These are phyloP conservation scores for Xestia sexstrigata DNA, from an alignment of 2,888 invertebrate species.

Conservation along the genomic window DNA sequence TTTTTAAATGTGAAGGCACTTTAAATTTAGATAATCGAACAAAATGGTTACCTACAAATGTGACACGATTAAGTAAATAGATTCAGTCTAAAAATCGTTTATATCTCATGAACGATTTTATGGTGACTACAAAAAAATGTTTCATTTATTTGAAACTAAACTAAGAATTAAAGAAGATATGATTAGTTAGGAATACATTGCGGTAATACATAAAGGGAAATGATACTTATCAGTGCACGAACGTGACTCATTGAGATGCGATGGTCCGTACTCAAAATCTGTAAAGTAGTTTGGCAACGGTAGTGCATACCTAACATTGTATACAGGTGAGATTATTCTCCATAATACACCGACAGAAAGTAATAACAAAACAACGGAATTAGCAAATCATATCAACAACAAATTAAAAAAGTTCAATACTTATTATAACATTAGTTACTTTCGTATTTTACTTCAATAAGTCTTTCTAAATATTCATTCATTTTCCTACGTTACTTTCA, in stretches of 20 bases:
- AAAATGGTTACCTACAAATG: constrained; percentile 42
- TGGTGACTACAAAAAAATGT: constrained; percentile 13
- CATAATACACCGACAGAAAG: constrained; percentile 64
- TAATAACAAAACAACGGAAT: constrained; percentile 65
- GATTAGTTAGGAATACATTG: constrained; percentile 21
- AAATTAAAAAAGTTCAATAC: constrained; percentile 86
- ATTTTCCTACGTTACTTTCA: constrained; percentile 89
- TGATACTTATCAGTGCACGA: constrained; percentile 47
- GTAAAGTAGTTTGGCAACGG: constrained; percentile 69
- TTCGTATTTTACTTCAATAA: constrained; percentile 90
- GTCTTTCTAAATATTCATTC: constrained; percentile 91
- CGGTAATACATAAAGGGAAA: constrained; percentile 24
- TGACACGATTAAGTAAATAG: constrained; percentile 22
- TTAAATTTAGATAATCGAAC: constrained; percentile 77
- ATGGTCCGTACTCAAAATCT: constrained; percentile 41
- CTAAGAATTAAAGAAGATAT: constrained; percentile 17
- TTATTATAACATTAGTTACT: constrained; percentile 89
- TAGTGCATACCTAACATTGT: constrained; percentile 58
- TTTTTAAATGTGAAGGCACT: constrained; percentile 86
- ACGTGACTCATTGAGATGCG: constrained; percentile 48
- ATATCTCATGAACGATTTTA: not conserved
- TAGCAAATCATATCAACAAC: constrained; percentile 71
- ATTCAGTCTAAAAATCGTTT: constrained; percentile 21
- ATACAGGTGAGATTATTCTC: constrained; percentile 61
- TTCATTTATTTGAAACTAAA: constrained; percentile 24